Base-by-base conservation (phyloP, 2,888 invertebrate species). In the Chironomus riparius region DNA sequence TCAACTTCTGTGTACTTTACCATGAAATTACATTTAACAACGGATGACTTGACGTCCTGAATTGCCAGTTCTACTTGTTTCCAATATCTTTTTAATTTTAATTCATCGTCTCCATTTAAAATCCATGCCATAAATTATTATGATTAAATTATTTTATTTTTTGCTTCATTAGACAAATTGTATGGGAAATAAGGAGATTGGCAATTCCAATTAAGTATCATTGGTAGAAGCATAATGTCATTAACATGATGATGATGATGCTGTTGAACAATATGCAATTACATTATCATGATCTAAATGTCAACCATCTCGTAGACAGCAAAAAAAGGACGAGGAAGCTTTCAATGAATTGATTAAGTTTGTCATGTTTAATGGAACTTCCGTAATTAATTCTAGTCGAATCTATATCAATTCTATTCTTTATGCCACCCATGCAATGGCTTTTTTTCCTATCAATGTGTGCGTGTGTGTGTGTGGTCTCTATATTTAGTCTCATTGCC, bases 391-490 rank as follows among this genome's bases (percentile, higher is more conserved):
- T 71, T 56, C 22, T 21, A 56, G 71, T 15, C 56, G 24, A 50
- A 56, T 15, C 38, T 38, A 38, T 15, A 56, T 56, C 15, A 56
- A 56, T 56, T 56, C 12, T 71, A 56, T 71, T 70, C 18, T 65
- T 24, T 65, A 13, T 65, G 65, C 65, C 65, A 65, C 22, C 65
- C 65, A 65, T 65, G 65, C 65, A 21, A 65, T 56, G 56, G 24
- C 13, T 24, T 24, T 24, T 28, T 48, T 10, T 56, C 38, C 13
- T 47, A n/a, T 22, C n/a, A 18, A 22, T 47, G 70, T 65, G 65
- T 65, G 65, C 24, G 65, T 24, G 65, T 65, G 65, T 65, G 65
- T 65, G 65, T 65, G 56, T 71, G 71, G 50, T 71, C 71, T 71
- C 5, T 22, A 18, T 38, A 38, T 21, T 47, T 47, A 13, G 7